Conservation (phyloP, 2,888 invertebrate genomes). For the Harpalus rubripes region DNA sequence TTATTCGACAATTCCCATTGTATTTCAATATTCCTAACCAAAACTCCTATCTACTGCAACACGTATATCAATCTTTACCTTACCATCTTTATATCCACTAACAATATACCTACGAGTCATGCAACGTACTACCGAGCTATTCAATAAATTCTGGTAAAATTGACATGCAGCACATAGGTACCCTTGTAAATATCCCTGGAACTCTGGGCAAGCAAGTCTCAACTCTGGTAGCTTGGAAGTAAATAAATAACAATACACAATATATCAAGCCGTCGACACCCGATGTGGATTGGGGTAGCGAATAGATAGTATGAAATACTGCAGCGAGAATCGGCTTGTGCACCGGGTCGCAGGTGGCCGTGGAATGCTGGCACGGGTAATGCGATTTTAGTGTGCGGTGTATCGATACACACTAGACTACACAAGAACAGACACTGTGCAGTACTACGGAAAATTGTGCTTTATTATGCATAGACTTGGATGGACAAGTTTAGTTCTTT, state of each 20-base stretch:
- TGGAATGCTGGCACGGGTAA: slow-evolving; percentile 29
- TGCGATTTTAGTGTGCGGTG: slow-evolving; percentile 40
- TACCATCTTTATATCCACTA: not conserved
- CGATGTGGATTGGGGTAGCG: slow-evolving; percentile 54
- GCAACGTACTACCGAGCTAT: not conserved
- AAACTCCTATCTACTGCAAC: not conserved
- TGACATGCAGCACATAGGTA: slow-evolving; percentile 24
- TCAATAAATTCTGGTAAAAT: slow-evolving; percentile 10
- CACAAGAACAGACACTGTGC: not conserved
- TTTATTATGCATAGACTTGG: no score
- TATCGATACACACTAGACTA: not conserved
- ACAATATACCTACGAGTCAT: not conserved
- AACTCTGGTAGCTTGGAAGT: slow-evolving; percentile 46
- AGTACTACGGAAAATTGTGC: not conserved
- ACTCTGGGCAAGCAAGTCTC: slow-evolving; percentile 11
- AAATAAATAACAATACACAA: slow-evolving; percentile 62
- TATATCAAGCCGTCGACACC: slow-evolving; percentile 61
- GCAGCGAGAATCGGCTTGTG: slow-evolving; percentile 14
- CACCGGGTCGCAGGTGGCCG: slow-evolving; percentile 30
- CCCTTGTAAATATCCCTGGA: slow-evolving; percentile 27
- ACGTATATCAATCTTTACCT: not conserved
- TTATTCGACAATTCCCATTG: no score
- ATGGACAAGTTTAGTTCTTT: no score
- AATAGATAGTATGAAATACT: slow-evolving; percentile 59
- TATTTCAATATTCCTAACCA: no score